Percentiles rank a stretch among this genome's conserved stretches.
Conservation (phyloP, 1,140 invertebrate genomes). For the Drosophila micromelanica region DNA sequence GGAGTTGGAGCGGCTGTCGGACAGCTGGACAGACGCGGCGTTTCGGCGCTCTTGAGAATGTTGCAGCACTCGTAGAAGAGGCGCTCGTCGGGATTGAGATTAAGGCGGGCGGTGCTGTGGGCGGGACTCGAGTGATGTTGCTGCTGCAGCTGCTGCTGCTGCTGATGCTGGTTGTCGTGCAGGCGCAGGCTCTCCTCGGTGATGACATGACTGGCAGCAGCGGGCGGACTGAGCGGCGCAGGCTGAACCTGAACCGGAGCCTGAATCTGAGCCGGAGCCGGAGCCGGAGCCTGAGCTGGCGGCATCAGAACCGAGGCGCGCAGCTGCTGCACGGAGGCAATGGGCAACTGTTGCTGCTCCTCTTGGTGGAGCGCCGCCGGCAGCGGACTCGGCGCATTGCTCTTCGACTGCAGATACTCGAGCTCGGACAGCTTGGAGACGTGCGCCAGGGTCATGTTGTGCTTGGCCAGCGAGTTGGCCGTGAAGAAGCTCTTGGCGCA, state of each 20-base stretch:
- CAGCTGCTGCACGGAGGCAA: slow-evolving; percentile 24
- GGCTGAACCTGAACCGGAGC: not conserved
- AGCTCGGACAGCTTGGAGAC: slow-evolving; percentile 86
- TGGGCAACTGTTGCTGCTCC: too few species aligned
- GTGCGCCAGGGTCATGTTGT: slow-evolving; percentile 85
- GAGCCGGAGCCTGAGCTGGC: too few species aligned
- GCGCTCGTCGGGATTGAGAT: slow-evolving; percentile 82
- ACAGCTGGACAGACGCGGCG: slow-evolving; percentile 42
- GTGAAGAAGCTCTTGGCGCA: slow-evolving; percentile 85
- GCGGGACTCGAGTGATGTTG: slow-evolving; percentile 38
- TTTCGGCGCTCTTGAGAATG: slow-evolving; percentile 79
- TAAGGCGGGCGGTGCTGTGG: slow-evolving; percentile 57
- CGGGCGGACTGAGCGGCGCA: not conserved
- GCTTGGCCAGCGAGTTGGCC: slow-evolving; percentile 84
- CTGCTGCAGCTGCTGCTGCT: slow-evolving; percentile 36
- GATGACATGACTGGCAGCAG: slow-evolving; percentile 45
- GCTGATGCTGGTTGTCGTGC: slow-evolving; percentile 59
- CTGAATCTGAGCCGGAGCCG: too few species aligned
- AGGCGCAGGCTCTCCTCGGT: slow-evolving; percentile 67
- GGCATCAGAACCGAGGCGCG: slow-evolving; percentile 63
- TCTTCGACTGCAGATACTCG: slow-evolving; percentile 84
- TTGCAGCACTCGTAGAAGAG: slow-evolving; percentile 84
- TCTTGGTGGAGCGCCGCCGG: not conserved
- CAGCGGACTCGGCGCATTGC: slow-evolving; percentile 45
- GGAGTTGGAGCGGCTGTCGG: slow-evolving; percentile 38